Evolutionary conservation across 2,888 invertebrate genomes (phyloP), one percentile per base, ranked within the genome.

Genomic region (Phlogophora meticulosa): DNA sequence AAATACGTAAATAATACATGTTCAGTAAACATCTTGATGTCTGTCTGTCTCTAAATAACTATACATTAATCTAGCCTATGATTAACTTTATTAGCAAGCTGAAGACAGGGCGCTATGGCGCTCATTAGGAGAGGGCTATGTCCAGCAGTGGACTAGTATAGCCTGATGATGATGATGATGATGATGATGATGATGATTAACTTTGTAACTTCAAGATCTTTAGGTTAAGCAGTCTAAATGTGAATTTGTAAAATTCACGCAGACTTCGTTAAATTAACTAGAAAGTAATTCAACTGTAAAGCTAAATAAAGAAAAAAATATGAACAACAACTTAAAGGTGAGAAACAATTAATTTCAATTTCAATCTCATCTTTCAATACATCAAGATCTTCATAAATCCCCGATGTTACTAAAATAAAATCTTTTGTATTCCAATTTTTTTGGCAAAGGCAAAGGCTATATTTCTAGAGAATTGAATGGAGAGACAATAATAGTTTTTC

Each of bases 341-440:
- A 17, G 10, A 34, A 32, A 22, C 13, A 40, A 32, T 20, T 9
- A 20, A 20, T 15, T 58, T 43, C 11, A 43, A 43, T 36, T 5
- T 5, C 40, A 46, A 61, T 57, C n/a, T n/a, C 13, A 42, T 7
- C 10, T 56, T 42, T 36, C 22, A 56, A 55, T 22, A 36, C 40
- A 7, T 7, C 36, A 10, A 43, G 10, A 45, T 55, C 4, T 59
- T 56, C 20, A 32, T 34, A 65, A 65, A 58, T 32, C 34, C 7
- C 24, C 13, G 22, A 56, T n/a, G 36, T 51, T 42, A 45, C 17
- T 46, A 38, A 46, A 67, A 38, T 40, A 59, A 40, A 38, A 52
- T 56, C 11, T 7, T 0, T 46, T 24, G 11, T 15, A 13, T 64
- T 22, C n/a, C 49, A 59, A 71, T 59, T 55, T 51, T 24, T 59